Conservation (phyloP, 2,113 vertebrate genomes). For the Mugil cephalus region DNA sequence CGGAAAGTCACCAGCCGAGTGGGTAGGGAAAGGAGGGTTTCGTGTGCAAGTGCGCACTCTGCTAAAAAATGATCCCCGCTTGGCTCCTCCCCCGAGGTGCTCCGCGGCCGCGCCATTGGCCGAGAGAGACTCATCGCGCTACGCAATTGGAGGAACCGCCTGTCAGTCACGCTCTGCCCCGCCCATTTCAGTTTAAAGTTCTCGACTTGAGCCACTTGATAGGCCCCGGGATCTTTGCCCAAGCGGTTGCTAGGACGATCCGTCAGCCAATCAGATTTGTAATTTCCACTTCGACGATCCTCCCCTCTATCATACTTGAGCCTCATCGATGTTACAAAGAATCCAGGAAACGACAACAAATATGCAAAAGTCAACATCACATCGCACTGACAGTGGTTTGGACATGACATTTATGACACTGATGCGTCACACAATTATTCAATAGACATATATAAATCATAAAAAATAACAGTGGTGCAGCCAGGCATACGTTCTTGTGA, state of each 20-base stretch:
- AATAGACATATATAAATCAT: not conserved
- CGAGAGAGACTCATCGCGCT: too few relatives aligned
- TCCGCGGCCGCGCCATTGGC: too few relatives aligned
- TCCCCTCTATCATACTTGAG: constrained; percentile 37
- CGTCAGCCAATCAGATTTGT: constrained; percentile 71
- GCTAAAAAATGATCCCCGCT: constrained; percentile 58
- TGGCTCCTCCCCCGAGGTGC: constrained; percentile 14
- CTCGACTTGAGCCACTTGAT: constrained; percentile 56
- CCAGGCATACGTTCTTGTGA: not conserved
- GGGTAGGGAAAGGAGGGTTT: constrained; percentile 32
- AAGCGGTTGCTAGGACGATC: constrained; percentile 82
- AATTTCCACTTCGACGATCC: constrained; percentile 35
- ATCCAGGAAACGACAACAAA: constrained; percentile 55
- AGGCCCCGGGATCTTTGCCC: constrained; percentile 74
- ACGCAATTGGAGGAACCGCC: constrained; percentile 12
- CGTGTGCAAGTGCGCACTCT: constrained; percentile 72
- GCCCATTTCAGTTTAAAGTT: constrained; percentile 80
- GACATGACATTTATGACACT: not conserved
- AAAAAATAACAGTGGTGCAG: not conserved
- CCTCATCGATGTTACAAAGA: constrained; percentile 28
- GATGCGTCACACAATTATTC: too few relatives aligned
- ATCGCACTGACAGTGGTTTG: not conserved
- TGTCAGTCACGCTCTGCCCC: constrained; percentile 46
- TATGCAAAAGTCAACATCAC: not conserved
- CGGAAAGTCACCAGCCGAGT: constrained; percentile 55